Evolutionary conservation across 2,888 invertebrate genomes (phyloP).

Genomic region (Pimpla rufipes): DNA sequence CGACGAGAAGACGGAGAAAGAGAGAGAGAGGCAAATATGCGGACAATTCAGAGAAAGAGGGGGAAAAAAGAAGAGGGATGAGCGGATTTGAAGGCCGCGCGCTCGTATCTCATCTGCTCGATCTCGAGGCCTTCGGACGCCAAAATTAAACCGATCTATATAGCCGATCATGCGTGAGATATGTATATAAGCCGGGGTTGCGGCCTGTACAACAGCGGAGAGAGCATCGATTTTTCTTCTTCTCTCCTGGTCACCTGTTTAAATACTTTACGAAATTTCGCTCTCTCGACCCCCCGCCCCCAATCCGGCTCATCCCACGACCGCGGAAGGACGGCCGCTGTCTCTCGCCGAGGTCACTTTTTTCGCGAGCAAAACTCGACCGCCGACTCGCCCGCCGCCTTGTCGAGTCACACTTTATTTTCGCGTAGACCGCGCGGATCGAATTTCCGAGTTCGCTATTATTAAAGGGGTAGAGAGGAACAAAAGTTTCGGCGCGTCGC

Average conservation of each 20-base stretch:
- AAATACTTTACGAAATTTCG: constrained; percentile 27
- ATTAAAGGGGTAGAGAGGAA: not conserved
- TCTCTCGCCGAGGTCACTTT: constrained; percentile 26
- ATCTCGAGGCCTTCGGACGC: constrained; percentile 64
- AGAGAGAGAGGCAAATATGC: not conserved
- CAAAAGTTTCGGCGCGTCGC: constrained; percentile 3
- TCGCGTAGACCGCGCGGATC: constrained; percentile 35
- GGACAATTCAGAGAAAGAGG: constrained; percentile 13
- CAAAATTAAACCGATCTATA: constrained; percentile 69
- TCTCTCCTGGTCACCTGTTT: constrained; percentile 48
- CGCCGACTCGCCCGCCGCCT: constrained; percentile 8
- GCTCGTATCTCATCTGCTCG: constrained; percentile 26
- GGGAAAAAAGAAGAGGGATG: constrained; percentile 28
- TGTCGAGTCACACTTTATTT: constrained; percentile 56
- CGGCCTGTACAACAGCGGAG: too few relatives aligned
- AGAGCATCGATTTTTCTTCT: constrained; percentile 39
- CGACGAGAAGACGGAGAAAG: not conserved
- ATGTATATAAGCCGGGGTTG: constrained; percentile 26
- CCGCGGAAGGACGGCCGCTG: constrained; percentile 34
- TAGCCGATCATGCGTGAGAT: constrained; percentile 60
- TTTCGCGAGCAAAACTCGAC: constrained; percentile 1
- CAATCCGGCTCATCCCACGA: not conserved
- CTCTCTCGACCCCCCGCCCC: not conserved
- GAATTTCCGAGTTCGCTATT: constrained; percentile 51
- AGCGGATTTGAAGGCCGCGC: constrained; percentile 24